Conservation (phyloP, 2,797 vertebrate genomes). For the Martes flavigula region DNA sequence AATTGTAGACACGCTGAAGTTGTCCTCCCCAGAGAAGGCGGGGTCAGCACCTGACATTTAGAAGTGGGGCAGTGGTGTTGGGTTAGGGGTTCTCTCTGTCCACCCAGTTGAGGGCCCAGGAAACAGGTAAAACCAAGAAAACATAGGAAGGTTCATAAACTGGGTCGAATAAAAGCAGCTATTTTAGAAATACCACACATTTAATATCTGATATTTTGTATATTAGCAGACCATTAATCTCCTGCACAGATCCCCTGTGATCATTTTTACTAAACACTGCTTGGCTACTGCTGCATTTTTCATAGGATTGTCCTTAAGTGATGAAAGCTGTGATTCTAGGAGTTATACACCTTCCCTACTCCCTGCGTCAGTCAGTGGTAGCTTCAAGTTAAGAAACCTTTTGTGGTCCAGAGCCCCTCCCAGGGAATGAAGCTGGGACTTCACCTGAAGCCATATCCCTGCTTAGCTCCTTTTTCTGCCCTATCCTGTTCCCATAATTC, state of each 20-base stretch:
- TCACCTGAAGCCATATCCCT: background rate
- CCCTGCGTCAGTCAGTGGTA: background rate
- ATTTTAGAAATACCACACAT: background rate
- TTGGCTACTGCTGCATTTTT: background rate
- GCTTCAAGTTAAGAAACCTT: background rate
- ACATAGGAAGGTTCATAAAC: background rate
- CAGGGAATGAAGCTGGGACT: background rate
- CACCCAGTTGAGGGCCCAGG: background rate
- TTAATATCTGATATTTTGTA: background rate
- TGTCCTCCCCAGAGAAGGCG: background rate
- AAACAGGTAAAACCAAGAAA: background rate
- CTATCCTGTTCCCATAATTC: background rate
- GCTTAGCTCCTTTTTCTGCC: background rate
- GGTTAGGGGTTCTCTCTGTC: background rate
- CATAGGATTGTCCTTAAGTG: background rate
- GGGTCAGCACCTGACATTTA: background rate
- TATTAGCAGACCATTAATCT: constrained; percentile 21
- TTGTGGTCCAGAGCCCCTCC: background rate
- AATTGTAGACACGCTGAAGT: background rate
- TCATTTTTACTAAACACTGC: background rate
- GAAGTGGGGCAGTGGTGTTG: background rate
- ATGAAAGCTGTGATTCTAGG: background rate
- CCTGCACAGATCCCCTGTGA: background rate
- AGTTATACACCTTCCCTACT: background rate
- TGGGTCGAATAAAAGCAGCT: background rate